Conservation (phyloP, 2,797 vertebrate genomes). For the Spea hammondii region DNA sequence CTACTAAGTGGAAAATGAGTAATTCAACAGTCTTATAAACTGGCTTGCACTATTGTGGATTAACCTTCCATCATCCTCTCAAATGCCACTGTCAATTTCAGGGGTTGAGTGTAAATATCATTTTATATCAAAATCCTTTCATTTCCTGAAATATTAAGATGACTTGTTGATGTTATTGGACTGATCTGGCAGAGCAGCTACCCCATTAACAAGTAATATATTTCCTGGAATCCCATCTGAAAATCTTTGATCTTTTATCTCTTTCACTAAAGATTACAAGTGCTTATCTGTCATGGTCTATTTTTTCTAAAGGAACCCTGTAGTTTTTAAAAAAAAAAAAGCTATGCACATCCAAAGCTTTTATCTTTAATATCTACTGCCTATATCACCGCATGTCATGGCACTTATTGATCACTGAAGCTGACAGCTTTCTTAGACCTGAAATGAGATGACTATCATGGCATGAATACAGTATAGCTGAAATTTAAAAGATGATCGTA, state of each 20-base stretch:
- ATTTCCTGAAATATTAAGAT: neutral
- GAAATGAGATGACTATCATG: constrained; percentile 44
- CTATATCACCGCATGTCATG: constrained; percentile 40
- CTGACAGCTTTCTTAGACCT: constrained; percentile 37
- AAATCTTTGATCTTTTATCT: constrained; percentile 43
- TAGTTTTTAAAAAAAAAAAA: constrained; percentile 42
- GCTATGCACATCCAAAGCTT: constrained; percentile 47
- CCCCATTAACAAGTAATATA: constrained; percentile 41
- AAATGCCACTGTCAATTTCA: no score
- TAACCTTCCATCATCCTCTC: no score
- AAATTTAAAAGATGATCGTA: constrained; percentile 42
- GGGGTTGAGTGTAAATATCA: neutral
- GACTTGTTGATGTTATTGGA: constrained; percentile 14
- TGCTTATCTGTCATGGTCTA: constrained; percentile 31
- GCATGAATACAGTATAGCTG: constrained; percentile 39
- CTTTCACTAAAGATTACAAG: constrained; percentile 45
- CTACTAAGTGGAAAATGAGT: no score
- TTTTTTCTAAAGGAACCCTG: constrained; percentile 37
- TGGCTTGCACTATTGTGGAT: no score
- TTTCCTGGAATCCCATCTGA: constrained; percentile 37
- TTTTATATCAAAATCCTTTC: neutral
- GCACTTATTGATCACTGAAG: constrained; percentile 50
- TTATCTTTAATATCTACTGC: constrained; percentile 50
- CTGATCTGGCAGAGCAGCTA: constrained; percentile 5
- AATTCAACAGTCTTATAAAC: no score